Evolutionary conservation across 2,888 invertebrate genomes (phyloP).

Genomic region (Drosophila merina): DNA sequence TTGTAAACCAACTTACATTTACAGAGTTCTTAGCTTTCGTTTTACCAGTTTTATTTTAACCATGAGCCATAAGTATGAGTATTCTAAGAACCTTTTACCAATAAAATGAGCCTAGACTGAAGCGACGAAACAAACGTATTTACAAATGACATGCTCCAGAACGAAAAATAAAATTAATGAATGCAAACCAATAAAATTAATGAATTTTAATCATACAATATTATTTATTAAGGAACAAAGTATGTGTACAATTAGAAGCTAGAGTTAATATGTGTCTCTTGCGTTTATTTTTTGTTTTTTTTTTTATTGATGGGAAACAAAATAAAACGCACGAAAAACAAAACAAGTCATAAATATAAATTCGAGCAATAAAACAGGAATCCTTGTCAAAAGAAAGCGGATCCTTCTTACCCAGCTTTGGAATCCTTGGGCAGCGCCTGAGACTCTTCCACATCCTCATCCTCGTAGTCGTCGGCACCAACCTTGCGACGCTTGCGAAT

Average conservation of each 20-base stretch:
- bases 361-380: slow-evolving; percentile 63
- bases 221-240: slow-evolving; percentile 76
- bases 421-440: slow-evolving; percentile 66
- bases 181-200: slow-evolving; percentile 52
- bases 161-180: slow-evolving; percentile 25
- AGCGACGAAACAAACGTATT: slow-evolving; percentile 22
- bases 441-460: slow-evolving; percentile 55
- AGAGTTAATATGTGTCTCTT: slow-evolving; percentile 56
- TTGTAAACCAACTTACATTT: background rate
- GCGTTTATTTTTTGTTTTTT: slow-evolving; percentile 36
- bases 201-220: slow-evolving; percentile 48
- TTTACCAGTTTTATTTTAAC: slow-evolving; percentile 1
- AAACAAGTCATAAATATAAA: slow-evolving; percentile 44
- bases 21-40: background rate
- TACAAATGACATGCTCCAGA: slow-evolving; percentile 36
- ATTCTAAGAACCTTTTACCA: slow-evolving; percentile 28
- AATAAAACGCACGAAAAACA: slow-evolving; percentile 15
- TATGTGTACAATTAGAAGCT: slow-evolving; percentile 60
- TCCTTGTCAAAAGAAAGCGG: slow-evolving; percentile 46
- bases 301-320: slow-evolving; percentile 14
- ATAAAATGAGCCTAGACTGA: slow-evolving; percentile 23
- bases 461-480: slow-evolving; percentile 65
- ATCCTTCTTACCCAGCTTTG: slow-evolving; percentile 81
- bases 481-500: slow-evolving; percentile 79
- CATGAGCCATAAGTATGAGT: slow-evolving; percentile 24